Evolutionary conservation across 1,140 invertebrate species (phyloP).

Genomic region (Dolichoris vasculosae): DNA sequence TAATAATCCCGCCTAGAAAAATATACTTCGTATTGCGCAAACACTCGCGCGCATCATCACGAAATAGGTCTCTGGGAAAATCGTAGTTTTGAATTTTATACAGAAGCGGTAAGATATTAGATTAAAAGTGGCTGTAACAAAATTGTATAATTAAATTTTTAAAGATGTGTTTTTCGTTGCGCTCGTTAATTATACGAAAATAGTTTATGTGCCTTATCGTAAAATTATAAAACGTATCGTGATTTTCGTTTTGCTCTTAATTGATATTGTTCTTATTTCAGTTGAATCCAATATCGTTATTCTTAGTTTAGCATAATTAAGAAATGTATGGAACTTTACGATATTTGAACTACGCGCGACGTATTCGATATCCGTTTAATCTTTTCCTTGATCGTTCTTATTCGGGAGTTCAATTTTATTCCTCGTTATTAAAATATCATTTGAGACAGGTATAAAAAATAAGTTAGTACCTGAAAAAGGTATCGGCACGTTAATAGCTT

Average conservation of each 20-base stretch:
- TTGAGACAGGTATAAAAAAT: too few relatives aligned
- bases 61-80: neutral
- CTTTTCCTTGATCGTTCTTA: too few relatives aligned
- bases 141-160: neutral
- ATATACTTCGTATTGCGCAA: neutral
- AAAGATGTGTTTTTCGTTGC: neutral
- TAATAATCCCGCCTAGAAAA: slow-evolving; percentile 47
- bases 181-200: neutral
- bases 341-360: too few relatives aligned
- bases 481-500: too few relatives aligned
- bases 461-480: too few relatives aligned
- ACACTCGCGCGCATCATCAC: neutral
- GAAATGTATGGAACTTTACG: too few relatives aligned
- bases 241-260: neutral
- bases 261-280: neutral
- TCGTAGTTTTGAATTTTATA: neutral
- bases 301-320: too few relatives aligned
- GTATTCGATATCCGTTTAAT: too few relatives aligned
- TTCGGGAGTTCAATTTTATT: too few relatives aligned
- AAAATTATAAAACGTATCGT: neutral
- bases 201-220: neutral
- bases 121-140: slow-evolving; percentile 11
- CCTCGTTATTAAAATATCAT: too few relatives aligned
- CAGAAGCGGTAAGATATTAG: neutral
- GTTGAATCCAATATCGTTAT: neutral